Base-by-base conservation (phyloP, 1,140 invertebrate genomes). In the Paralvinella palmiformis region DNA sequence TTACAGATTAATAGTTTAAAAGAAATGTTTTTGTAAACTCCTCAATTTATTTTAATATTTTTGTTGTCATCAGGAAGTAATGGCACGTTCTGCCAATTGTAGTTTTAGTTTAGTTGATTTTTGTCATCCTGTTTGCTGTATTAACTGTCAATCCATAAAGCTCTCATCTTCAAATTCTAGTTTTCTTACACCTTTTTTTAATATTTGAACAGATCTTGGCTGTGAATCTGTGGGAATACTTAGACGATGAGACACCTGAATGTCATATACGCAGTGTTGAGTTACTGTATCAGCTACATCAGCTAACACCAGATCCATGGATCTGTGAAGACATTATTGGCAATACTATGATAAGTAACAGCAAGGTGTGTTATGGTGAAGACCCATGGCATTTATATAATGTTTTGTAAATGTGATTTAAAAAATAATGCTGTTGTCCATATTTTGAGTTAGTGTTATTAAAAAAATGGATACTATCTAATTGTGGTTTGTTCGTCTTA, bases 271-370 rank as follows among this genome's bases (percentile, higher is more conserved):
- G 82, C 36, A 87, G 86, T 67, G 88, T 88, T 27, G 87, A 88
- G 64, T 70, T 90, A 22, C 74, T 90, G 1, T 85, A 89, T 67
- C 86, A 88, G 69, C 79, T 90, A 1, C 86, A 90, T 68, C 86
- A 87, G 72, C 84, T 86, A 37, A 85, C 88, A 41, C 85, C 88
- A 57, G 82, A 82, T 64, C 76, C 77, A 61, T 79, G 79, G 70
- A 79, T 85, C 17, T 88, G 88, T 64, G 88, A 90, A 75, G 83
- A 87, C 72, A 84, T 89, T 7, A 88, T 91, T 50, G 86, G 86
- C 29, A 73, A 73, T 83, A 58, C 83, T 79, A 53, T 84, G 57
- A 71, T 79, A 10, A 72, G 72, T n/a, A 72, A 74, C 32, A 77
- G 79, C 64, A 71, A 81, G 71, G 78, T 79, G 55, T 60, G 59